phyloP scores from a whole-genome alignment of 1,140 invertebrate genomes.

The Oryctes rhinoceros region DNA sequence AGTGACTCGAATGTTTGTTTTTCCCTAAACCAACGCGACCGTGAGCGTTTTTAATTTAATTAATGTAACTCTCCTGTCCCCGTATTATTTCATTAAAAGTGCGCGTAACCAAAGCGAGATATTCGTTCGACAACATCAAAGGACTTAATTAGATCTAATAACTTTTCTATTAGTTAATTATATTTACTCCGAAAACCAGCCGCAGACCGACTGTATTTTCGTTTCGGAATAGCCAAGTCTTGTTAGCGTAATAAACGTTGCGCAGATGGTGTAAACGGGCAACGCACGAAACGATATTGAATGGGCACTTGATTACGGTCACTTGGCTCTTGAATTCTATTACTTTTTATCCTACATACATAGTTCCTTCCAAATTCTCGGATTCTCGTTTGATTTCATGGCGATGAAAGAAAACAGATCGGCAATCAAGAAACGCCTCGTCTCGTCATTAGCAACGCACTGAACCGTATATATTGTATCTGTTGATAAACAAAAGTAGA shows the following conservation, averaged over 20 bases:
- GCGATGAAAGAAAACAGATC: too few species aligned
- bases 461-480: too few species aligned
- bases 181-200: neutral
- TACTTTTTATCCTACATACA: too few species aligned
- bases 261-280: neutral
- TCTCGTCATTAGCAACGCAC: too few species aligned
- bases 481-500: too few species aligned
- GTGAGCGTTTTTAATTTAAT: neutral
- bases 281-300: neutral
- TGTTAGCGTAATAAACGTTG: neutral
- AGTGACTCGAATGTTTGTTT: neutral
- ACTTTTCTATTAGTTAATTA: constrained; percentile 1
- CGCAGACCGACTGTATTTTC: neutral
- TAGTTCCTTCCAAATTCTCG: too few species aligned
- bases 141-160: constrained; percentile 10
- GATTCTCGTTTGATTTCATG: too few species aligned
- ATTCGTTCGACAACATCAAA: neutral
- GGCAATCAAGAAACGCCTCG: too few species aligned
- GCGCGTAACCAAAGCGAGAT: neutral
- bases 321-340: too few species aligned
- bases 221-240: neutral
- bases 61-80: neutral
- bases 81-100: constrained; percentile 4
- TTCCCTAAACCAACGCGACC: neutral
- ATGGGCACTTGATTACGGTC: neutral